These are phyloP conservation scores for Ceyx cyanopectus DNA, from an alignment of 2,113 vertebrate species.

Conservation along the genomic window DNA sequence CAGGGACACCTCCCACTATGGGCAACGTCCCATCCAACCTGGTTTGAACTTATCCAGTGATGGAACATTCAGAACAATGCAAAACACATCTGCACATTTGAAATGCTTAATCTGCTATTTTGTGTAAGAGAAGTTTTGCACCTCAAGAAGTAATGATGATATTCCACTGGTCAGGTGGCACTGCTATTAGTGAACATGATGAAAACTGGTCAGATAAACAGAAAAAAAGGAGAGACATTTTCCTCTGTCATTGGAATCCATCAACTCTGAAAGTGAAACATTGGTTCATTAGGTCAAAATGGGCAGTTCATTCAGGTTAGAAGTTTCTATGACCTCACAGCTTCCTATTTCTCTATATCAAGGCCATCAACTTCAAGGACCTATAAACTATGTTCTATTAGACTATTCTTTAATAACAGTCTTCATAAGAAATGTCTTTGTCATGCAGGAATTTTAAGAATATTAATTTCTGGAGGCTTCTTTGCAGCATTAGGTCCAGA, in stretches of 20 bases:
- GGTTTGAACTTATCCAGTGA: too few relatives aligned
- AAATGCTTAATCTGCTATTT: not conserved
- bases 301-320: not conserved
- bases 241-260: not conserved
- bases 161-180: not conserved
- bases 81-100: not conserved
- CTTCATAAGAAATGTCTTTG: not conserved
- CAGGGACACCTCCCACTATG: too few relatives aligned
- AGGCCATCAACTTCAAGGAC: not conserved
- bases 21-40: too few relatives aligned
- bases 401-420: not conserved
- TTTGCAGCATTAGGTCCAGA: not conserved
- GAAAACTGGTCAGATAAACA: not conserved
- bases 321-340: not conserved
- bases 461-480: not conserved
- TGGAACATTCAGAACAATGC: not conserved
- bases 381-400: accelerated
- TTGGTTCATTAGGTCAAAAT: not conserved
- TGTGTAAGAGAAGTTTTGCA: not conserved
- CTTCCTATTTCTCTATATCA: not conserved
- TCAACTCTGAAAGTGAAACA: accelerated
- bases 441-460: not conserved
- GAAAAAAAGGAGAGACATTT: not conserved
- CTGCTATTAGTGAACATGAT: not conserved
- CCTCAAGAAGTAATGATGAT: not conserved